These are phyloP conservation scores for Erythrolamprus reginae DNA, from an alignment of 2,113 vertebrate genomes.

Conservation along the genomic window DNA sequence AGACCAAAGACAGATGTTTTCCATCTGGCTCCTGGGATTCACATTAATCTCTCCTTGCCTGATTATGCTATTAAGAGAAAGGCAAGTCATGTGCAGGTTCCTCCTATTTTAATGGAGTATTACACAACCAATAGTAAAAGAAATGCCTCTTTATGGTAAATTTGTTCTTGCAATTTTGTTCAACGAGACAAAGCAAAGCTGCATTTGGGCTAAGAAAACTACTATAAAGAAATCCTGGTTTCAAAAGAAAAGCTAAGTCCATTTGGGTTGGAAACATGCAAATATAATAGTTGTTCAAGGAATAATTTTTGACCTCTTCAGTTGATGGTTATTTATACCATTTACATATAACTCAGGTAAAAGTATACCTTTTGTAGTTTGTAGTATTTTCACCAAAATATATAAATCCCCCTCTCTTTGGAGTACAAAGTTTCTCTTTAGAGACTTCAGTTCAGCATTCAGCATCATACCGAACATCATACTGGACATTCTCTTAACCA, in stretches of 20 bases:
- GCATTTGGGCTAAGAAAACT: not conserved
- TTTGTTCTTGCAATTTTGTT: not conserved
- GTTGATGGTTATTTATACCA: not conserved
- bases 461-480: too few species aligned
- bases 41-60: not conserved
- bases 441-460: too few species aligned
- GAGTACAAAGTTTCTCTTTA: too few species aligned
- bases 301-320: not conserved
- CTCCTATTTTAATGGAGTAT: constrained; percentile 5
- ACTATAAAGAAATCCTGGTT: not conserved
- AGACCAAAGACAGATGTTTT: constrained; percentile 14
- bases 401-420: too few species aligned
- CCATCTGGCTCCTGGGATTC: not conserved
- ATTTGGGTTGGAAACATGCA: not conserved
- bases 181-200: not conserved
- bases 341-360: not conserved
- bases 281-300: not conserved
- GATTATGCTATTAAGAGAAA: constrained; percentile 1
- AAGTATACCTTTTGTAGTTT: not conserved
- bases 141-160: constrained; percentile 1
- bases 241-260: not conserved
- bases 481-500: too few species aligned
- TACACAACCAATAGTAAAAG: constrained; percentile 10
- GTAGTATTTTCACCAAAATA: not conserved
- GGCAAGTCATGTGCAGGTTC: not conserved